phyloP scores from a whole-genome alignment of 2,888 invertebrate genomes.

The Lycocerus yunnanus region DNA sequence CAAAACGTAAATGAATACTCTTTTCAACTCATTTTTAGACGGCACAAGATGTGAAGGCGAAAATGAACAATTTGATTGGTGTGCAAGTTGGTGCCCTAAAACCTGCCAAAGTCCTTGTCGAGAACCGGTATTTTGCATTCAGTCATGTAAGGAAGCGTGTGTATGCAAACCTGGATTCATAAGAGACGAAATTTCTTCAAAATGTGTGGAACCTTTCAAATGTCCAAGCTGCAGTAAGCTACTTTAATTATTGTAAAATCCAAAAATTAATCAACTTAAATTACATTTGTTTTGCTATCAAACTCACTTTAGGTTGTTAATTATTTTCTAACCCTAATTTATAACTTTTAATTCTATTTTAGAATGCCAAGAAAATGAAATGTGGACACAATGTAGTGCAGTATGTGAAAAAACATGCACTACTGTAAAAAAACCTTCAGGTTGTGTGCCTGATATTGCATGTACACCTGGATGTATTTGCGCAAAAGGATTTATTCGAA shows the following conservation, averaged over 20 bases:
- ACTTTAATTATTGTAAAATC: not conserved
- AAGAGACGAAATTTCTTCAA: not conserved
- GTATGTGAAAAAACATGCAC: not conserved
- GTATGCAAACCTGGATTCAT: not conserved
- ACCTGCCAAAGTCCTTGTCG: not conserved
- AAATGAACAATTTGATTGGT: too few species aligned
- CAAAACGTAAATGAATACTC: too few species aligned
- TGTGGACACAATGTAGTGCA: not conserved
- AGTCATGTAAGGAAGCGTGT: not conserved
- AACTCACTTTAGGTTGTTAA: too few species aligned
- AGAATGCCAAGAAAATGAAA: not conserved
- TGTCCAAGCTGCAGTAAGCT: not conserved
- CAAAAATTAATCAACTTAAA: not conserved
- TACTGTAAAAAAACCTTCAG: not conserved
- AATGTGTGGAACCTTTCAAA: not conserved
- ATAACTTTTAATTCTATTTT: not conserved
- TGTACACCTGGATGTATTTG: not conserved
- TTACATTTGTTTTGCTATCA: not conserved
- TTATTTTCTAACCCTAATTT: too few species aligned
- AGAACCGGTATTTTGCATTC: not conserved
- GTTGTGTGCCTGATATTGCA: not conserved
- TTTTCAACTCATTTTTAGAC: too few species aligned
- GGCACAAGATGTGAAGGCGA: too few species aligned
- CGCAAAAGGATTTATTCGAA: not conserved
- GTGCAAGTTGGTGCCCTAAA: not conserved